Evolutionary conservation across 2,888 invertebrate species (phyloP), one percentile per base, ranked within the genome.

Genomic region (Tetragonisca angustula): DNA sequence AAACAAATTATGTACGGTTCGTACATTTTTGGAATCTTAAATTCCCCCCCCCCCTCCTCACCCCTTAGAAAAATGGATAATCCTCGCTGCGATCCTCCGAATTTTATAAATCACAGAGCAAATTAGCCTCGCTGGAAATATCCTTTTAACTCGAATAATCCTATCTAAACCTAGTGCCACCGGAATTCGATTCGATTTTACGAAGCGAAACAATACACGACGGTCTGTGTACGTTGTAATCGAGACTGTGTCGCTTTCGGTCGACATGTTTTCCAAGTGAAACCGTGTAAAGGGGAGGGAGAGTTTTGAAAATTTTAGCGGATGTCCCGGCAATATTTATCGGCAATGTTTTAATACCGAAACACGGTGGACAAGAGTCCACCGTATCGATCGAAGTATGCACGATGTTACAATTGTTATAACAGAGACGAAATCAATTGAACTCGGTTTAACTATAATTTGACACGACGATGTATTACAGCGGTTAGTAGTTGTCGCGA

Each of bases 381-480:
- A 5, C 43, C n/a, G 21, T 15, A 72, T 81, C 59, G 32, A 19
- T 67, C 15, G 2, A 21, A 36, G n/a, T n/a, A 17, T n/a, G 67
- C 2, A 21, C 43, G 15, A 52, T 56, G 65, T 71, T 72, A 65
- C 71, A 64, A 43, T 50, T 4, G 11, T 56, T 32, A n/a, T 19
- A 24, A 50, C 52, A 1, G 3, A 64, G n/a, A 19, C 59, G 54
- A 52, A 77, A 77, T 78, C 78, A 59, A 81, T 78, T 71, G 61
- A 77, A 71, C 59, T 36, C 17, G 65, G 65, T 77, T 71, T 71
- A 81, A 71, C 36, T 65, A 56, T 71, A 77, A 76, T 80, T 76
- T n/a, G 24, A 11, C 21, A 15, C 49, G 32, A 19, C 32, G 64
- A 50, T 65, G 56, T 50, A 52, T 36, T 65, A 36, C 65, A 59